Evolutionary conservation across 2,797 vertebrate species (phyloP).

Genomic region (Mionectes olivaceus): DNA sequence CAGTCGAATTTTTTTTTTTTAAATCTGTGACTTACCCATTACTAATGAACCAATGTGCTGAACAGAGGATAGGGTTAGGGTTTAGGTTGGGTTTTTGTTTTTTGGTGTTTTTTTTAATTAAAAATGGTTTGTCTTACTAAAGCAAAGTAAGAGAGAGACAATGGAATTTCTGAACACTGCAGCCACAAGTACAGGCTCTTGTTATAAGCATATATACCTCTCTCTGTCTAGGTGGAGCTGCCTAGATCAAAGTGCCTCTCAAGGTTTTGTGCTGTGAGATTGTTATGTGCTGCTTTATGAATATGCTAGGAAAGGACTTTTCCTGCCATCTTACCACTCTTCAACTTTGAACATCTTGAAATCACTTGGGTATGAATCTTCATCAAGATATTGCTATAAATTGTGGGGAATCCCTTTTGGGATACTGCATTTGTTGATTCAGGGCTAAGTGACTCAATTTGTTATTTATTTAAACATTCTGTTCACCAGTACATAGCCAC

Average conservation of each 20-base stretch:
- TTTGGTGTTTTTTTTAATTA: not conserved
- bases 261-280: not conserved
- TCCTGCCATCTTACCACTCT: not conserved
- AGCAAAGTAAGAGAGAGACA: not conserved
- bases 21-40: not conserved
- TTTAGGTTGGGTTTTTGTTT: not conserved
- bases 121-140: not conserved
- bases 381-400: not conserved
- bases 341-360: not conserved
- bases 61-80: not conserved
- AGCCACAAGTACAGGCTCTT: not conserved
- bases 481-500: conserved; percentile 52
- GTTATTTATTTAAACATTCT: conserved; percentile 62
- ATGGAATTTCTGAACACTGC: not conserved
- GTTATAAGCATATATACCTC: not conserved
- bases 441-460: conserved; percentile 18
- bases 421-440: conserved; percentile 50
- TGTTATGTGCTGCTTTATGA: not conserved
- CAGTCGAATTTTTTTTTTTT: not conserved
- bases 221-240: not conserved
- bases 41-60: not conserved
- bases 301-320: not conserved
- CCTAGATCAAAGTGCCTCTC: not conserved
- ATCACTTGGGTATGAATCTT: not conserved
- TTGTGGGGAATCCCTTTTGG: conserved; percentile 43